Conservation (phyloP, 2,888 invertebrate species). For the Pseudococcus viburni region DNA sequence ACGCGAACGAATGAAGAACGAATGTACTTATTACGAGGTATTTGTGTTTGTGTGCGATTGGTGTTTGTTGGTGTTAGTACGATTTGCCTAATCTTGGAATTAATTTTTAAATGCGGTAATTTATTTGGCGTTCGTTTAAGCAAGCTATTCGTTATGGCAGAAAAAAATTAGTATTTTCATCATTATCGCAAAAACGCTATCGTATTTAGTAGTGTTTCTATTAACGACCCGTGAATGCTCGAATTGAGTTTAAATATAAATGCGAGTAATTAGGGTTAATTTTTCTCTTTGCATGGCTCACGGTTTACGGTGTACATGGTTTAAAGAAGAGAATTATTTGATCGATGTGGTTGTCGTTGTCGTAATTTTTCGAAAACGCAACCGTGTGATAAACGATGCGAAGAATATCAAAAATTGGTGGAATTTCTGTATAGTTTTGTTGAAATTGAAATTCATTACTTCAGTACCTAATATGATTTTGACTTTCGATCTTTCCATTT, state of each 20-base stretch:
- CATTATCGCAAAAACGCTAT: conserved; percentile 8
- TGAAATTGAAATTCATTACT: too few species aligned
- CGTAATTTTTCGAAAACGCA: too few species aligned
- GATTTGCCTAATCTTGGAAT: background rate
- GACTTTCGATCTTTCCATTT: too few species aligned
- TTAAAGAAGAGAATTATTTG: too few species aligned
- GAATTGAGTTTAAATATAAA: conserved; percentile 9
- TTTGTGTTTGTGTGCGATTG: background rate
- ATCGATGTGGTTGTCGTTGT: too few species aligned
- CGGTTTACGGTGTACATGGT: too few species aligned
- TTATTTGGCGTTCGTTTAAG: conserved; percentile 20
- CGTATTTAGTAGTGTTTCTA: conserved; percentile 17
- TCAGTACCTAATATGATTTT: too few species aligned
- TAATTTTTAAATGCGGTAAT: conserved; percentile 1
- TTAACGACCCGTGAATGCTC: conserved; percentile 5
- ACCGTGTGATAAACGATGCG: too few species aligned
- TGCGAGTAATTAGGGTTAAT: background rate
- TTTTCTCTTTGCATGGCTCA: too few species aligned
- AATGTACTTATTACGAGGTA: background rate
- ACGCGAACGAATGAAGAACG: background rate
- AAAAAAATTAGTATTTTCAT: conserved; percentile 18
- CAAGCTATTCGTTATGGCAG: conserved; percentile 3
- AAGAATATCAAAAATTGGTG: too few species aligned
- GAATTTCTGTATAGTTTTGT: too few species aligned
- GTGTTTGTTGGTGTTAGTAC: background rate